Base-by-base conservation (phyloP, 2,797 vertebrate genomes). In the Parotocinclus haroldoi region DNA sequence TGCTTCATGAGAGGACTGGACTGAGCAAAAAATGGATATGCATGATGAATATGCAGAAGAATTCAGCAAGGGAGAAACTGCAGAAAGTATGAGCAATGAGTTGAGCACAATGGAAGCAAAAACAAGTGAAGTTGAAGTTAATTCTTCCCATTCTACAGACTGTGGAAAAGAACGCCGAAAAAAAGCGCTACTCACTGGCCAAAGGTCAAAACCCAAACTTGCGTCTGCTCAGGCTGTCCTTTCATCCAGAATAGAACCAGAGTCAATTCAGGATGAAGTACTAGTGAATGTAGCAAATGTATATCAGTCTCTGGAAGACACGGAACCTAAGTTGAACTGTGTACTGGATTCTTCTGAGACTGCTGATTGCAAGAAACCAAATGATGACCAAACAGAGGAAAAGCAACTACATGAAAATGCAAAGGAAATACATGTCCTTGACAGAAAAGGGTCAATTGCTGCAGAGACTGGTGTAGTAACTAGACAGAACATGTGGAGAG, bases 221-320 rank as follows among this genome's bases (percentile, higher is more conserved):
- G 72, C 69, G 7, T 75, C 72, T 0, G 85, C 82, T 14, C 82
- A 83, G 67, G 84, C 86, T 4, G 83, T 87, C 40, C 87, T 86
- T 6, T 87, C 85, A 61, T 87, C 88, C 64, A 86, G 48, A 56
- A 79, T 84, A 62, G 78, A 74, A 37, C 40, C 50, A 46, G 46
- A 57, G 55, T 17, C 37, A 4, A 55, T 71, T 60, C 63, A 69
- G 48, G 36, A 72, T 57, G 68, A 74, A 19, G 49, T 65, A 0
- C n/a, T 13, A 4, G 46, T 16, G 17, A 64, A 18, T 7, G 11
- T 36, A 39, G 19, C 18, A 37, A 54, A 50, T 17, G 10, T 55
- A 27, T 27, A 16, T 18, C 27, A 49, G 56, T 38, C 42, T 40
- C 17, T 39, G 44, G 27, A 55, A 7, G 73, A 69, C 40, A 36